Evolutionary conservation across 1,140 invertebrate species (phyloP), one percentile per base, ranked within the genome.

Genomic region (Dreissena polymorpha): DNA sequence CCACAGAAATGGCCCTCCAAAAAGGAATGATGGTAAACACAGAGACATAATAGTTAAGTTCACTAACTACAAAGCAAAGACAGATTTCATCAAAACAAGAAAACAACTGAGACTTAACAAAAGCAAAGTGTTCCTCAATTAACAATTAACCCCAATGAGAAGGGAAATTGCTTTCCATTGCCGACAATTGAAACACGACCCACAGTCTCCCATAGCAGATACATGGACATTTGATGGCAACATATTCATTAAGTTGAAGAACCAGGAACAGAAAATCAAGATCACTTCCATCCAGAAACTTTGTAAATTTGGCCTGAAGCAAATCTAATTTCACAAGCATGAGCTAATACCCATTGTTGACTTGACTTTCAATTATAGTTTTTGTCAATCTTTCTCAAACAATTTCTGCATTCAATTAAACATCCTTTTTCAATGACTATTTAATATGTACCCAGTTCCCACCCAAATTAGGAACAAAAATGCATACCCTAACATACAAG

Each of bases 151-250:
- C 2, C 23, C 70, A 18, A n/a, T n/a, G 12, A 72, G 70, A 55
- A 51, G 70, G 16, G n/a, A 23, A n/a, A 16, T 72, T 18, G 39
- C 50, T 29, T 72, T 51, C 70, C 39, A 72, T 21, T 72, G 70
- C 51, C 49, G 70, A 25, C 10, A 72, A 23, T 25, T 72, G 6
- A 72, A 72, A 51, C 49, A 72, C 16, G n/a, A 51, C 23, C 8
- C 12, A n/a, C 13, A 3, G 13, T 53, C 49, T 21, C 49, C 49
- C 25, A 55, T 72, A 2, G 51, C 51, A 25, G 49, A 72, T 16
- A 53, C 39, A 53, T 72, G 70, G 70, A 53, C 23, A 39, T 72
- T n/a, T 53, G 70, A 72, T 72, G 70, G 70, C 50, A 72, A 72
- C 14, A 55, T 72, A 21, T 72, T 8, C 70, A 72, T 72, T n/a